A percentile compares a stretch with the other conserved stretches of the same genome.
These are phyloP conservation scores for Colostygia pectinataria DNA, from an alignment of 2,888 invertebrate species.

Conservation along the genomic window DNA sequence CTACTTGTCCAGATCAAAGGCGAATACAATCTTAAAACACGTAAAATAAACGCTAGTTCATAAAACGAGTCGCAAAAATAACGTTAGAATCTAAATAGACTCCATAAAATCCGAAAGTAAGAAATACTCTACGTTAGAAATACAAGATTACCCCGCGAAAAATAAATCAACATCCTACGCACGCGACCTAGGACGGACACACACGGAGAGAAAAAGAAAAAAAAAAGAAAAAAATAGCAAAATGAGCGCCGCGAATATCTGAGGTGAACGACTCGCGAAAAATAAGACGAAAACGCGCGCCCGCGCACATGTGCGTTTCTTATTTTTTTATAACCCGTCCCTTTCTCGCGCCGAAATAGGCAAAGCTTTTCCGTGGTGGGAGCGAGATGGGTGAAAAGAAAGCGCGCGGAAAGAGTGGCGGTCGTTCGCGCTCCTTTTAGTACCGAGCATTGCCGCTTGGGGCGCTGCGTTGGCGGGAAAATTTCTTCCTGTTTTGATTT, in stretches of 20 bases:
- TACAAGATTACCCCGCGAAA: conserved; percentile 45
- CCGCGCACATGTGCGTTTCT: conserved; percentile 78
- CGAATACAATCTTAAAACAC: conserved; percentile 10
- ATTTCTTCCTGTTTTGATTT: conserved; percentile 75
- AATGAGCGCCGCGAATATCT: conserved; percentile 61
- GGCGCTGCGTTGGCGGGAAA: conserved; percentile 59
- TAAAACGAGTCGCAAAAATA: conserved; percentile 32
- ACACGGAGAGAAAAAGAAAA: conserved; percentile 59
- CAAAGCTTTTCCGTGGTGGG: conserved; percentile 41
- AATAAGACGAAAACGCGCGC: conserved; percentile 75
- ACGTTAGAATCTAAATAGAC: conserved; percentile 45
- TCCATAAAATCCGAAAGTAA: conserved; percentile 44
- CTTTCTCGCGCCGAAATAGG: conserved; percentile 71
- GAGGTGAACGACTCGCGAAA: conserved; percentile 79
- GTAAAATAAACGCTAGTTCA: conserved; percentile 11
- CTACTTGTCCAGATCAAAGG: neutral
- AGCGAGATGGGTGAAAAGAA: conserved; percentile 70
- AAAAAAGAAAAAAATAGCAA: conserved; percentile 62
- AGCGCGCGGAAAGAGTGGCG: conserved; percentile 74
- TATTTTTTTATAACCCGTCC: conserved; percentile 74
- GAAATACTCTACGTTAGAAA: conserved; percentile 53
- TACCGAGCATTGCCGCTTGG: conserved; percentile 66
- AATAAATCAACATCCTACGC: conserved; percentile 66
- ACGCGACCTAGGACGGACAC: conserved; percentile 73
- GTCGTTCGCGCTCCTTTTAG: conserved; percentile 64